These are phyloP conservation scores for Sicus ferrugineus DNA, from an alignment of 2,888 invertebrate genomes.

Conservation along the genomic window DNA sequence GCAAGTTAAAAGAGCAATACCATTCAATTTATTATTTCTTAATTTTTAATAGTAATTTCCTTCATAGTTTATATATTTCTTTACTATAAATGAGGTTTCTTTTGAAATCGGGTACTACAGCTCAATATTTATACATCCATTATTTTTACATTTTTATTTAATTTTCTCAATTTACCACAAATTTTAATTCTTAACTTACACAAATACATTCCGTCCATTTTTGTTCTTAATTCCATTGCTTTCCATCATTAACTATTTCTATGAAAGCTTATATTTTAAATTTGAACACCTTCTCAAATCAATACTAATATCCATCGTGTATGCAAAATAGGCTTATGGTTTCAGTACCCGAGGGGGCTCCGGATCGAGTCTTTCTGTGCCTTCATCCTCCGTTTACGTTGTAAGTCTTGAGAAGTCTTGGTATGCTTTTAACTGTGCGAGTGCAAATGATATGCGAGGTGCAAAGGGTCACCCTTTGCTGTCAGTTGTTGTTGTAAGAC, in stretches of 20 bases:
- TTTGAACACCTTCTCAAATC: slow-evolving; percentile 4
- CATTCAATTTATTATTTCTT: background rate
- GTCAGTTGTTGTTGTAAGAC: slow-evolving; percentile 20
- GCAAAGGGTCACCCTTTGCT: slow-evolving; percentile 5
- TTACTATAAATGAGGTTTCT: too few species aligned
- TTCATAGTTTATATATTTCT: too few species aligned
- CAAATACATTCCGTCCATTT: too few species aligned
- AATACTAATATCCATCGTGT: slow-evolving; percentile 20
- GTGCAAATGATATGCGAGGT: slow-evolving; percentile 17
- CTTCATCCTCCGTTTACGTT: slow-evolving; percentile 75
- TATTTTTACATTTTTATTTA: too few species aligned
- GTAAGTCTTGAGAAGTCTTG: slow-evolving; percentile 67
- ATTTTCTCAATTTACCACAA: too few species aligned
- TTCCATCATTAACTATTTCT: too few species aligned
- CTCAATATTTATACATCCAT: too few species aligned
- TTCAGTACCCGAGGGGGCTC: slow-evolving; percentile 74
- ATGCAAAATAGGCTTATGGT: slow-evolving; percentile 67
- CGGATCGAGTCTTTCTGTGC: slow-evolving; percentile 86
- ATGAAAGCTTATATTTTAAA: background rate
- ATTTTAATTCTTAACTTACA: too few species aligned
- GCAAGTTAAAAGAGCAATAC: background rate
- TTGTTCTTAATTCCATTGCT: too few species aligned
- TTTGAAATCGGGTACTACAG: too few species aligned
- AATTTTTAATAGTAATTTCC: too few species aligned
- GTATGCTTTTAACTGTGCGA: slow-evolving; percentile 38